Evolutionary conservation across 30 jellyfish, hydroid and myxozoan genomes (phyloP), one percentile per base, ranked within the genome.

Genomic region (Aurelia sp.): DNA sequence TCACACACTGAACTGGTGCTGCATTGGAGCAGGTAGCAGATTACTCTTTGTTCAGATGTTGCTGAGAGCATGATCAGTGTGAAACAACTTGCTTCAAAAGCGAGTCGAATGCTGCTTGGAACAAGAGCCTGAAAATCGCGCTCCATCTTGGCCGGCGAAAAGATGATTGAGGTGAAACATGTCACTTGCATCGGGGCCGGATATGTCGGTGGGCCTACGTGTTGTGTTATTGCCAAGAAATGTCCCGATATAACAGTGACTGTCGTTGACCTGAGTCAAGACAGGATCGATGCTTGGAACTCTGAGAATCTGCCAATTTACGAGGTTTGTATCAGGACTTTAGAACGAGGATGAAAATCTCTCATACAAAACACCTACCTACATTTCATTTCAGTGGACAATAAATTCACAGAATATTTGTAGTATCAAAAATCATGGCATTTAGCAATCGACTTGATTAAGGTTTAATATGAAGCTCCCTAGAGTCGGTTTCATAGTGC

Each of bases 121-220:
- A 18, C 33, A 51, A 55, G 62, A 22, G 22, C 57, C 61, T 13
- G 23, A 17, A 21, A 16, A 12, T 22, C 62, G 31, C 12, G n/a
- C 35, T 22, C n/a, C n/a, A 27, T 31, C 0, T 44, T 69, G 11
- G 22, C 18, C 59, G 55, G 55, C 15, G 55, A 44, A 40, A 57
- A 51, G 63, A 84, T 84, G 93, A 74, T 23, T 22, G 83, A 55
- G 44, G 71, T 93, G 44, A 89, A 74, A 37, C 85, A 75, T 58
- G 82, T 95, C 27, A 74, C 95, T 37, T 95, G 97, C 62, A 89
- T 95, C 11, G 99, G 99, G 21, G 99, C 99, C 13, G 99, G 99
- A 13, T 95, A 95, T 78, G 99, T 95, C 21, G 99, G 99, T 67
- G 99, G 97, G 64, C 97, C 97, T 19, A 95, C 97, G 62, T 95